A percentile compares a stretch with the other conserved stretches of the same genome.
phyloP scores from a whole-genome alignment of 2,888 invertebrate genomes.

The Pardosa pseudoannulata region DNA sequence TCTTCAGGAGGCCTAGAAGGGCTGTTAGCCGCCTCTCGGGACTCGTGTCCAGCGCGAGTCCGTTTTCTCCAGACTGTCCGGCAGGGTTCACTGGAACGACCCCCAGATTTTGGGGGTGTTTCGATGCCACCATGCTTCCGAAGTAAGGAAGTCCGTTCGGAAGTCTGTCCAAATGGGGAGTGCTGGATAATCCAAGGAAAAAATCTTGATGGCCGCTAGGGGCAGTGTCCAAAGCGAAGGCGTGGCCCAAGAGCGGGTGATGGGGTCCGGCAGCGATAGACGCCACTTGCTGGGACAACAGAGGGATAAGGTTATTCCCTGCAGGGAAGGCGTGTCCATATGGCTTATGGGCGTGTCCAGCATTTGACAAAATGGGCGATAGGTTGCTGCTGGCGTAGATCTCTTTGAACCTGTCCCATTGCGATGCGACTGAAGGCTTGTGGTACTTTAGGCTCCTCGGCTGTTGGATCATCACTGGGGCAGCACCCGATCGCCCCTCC shows the following conservation, averaged over 20 bases:
- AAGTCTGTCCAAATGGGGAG: neutral
- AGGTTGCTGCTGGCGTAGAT: constrained; percentile 18
- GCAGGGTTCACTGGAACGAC: neutral
- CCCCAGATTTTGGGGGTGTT: neutral
- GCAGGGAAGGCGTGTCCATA: neutral
- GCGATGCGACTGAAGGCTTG: constrained; percentile 20
- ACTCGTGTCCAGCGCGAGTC: neutral
- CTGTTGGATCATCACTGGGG: constrained; percentile 37
- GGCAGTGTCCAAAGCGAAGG: neutral
- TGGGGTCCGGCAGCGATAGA: neutral
- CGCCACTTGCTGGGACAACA: neutral
- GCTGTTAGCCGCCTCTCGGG: constrained; percentile 28
- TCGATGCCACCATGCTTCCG: neutral
- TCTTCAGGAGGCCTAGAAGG: constrained; percentile 37
- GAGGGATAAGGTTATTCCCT: neutral
- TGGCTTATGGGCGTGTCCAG: neutral
- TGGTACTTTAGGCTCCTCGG: constrained; percentile 9
- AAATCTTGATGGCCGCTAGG: too few relatives aligned
- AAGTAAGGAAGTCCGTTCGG: neutral
- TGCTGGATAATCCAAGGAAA: constrained; percentile 13
- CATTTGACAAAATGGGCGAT: neutral
- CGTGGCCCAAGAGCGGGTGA: neutral
- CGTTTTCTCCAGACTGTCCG: neutral
- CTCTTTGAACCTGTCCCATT: constrained; percentile 51
- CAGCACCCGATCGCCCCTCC: constrained; percentile 25